Conservation (phyloP, 1,140 invertebrate species). For the Nephila pilipes region DNA sequence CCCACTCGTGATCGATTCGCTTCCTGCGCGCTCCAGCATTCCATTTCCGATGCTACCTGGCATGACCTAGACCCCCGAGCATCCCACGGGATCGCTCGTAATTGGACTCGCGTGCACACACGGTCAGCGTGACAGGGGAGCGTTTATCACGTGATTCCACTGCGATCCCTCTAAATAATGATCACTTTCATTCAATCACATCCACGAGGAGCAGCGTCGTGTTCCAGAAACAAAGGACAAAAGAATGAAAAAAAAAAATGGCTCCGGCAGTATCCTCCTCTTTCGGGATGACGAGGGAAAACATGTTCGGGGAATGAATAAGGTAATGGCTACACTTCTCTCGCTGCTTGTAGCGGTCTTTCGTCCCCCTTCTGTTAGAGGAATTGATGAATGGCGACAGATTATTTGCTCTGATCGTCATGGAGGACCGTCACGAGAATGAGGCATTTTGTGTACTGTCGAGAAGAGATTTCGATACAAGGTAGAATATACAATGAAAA, state of each 20-base stretch:
- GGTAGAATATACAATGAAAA: too few relatives aligned
- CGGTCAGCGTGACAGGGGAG: slow-evolving; percentile 38
- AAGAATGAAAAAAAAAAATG: not conserved
- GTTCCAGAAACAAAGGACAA: not conserved
- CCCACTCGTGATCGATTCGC: not conserved
- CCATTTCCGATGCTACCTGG: not conserved
- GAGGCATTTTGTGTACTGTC: not conserved
- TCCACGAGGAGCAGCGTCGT: not conserved
- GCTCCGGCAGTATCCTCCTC: not conserved
- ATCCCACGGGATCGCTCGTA: not conserved
- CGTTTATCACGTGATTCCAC: slow-evolving; percentile 57
- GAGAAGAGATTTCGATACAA: too few relatives aligned
- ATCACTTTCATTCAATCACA: slow-evolving; percentile 52
- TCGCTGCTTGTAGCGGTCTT: not conserved
- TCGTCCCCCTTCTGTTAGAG: not conserved
- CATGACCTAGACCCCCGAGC: slow-evolving; percentile 8
- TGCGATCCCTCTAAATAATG: slow-evolving; percentile 38
- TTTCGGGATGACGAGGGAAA: not conserved
- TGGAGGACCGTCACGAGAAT: not conserved
- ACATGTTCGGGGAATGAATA: not conserved
- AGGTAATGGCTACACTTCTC: not conserved
- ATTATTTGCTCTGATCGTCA: not conserved
- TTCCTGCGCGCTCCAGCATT: not conserved
- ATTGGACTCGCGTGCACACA: slow-evolving; percentile 37
- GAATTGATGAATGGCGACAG: not conserved